phyloP scores from a whole-genome alignment of 2,888 invertebrate species.

The Hydriomena furcata region DNA sequence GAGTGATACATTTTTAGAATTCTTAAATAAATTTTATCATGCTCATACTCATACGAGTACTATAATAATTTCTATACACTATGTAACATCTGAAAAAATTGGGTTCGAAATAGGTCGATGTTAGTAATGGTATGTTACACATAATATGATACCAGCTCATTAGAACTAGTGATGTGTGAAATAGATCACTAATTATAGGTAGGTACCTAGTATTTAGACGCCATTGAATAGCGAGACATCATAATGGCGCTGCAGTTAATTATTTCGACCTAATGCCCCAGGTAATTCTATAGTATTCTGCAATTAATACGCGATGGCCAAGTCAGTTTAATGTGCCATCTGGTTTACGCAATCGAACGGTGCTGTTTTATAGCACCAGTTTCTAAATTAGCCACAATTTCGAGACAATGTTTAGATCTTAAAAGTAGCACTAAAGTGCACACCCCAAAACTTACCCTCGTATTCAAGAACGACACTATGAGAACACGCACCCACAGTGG shows the following conservation, averaged over 20 bases:
- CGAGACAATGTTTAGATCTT: no score
- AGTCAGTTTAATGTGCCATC: constrained; percentile 1
- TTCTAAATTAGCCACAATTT: background rate
- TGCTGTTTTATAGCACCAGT: background rate
- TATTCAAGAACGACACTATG: no score
- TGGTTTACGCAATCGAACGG: background rate
- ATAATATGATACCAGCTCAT: background rate
- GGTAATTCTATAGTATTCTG: constrained; percentile 2
- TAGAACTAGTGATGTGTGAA: background rate
- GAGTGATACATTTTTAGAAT: no score
- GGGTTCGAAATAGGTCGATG: no score
- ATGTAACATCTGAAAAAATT: no score
- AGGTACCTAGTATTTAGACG: constrained; percentile 7
- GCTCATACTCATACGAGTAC: no score
- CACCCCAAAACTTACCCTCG: no score
- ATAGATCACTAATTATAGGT: constrained; percentile 3
- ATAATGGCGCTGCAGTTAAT: constrained; percentile 10
- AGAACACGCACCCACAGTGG: no score
- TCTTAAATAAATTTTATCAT: no score
- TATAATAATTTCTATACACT: no score
- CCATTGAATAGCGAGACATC: constrained; percentile 3
- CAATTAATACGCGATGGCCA: background rate
- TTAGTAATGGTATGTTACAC: no score
- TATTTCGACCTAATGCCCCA: constrained; percentile 13
- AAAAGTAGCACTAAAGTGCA: no score